Evolutionary conservation across 2,797 vertebrate genomes (phyloP), one percentile per base, ranked within the genome.

Genomic region (Anas acuta): DNA sequence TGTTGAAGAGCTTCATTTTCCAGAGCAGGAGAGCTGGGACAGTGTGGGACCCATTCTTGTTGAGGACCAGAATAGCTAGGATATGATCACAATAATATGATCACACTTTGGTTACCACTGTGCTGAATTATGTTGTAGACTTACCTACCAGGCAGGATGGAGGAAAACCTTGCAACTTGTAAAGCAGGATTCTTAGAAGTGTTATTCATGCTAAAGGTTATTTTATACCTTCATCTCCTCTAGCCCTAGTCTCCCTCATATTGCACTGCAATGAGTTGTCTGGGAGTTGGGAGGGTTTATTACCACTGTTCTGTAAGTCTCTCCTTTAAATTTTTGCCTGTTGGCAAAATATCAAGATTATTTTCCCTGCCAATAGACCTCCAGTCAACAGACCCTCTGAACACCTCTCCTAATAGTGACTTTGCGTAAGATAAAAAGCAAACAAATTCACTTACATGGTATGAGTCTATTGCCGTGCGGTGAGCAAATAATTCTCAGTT

Each of bases 11-110:
- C 25, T 79, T 26, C 25, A 35, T 25, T 54, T 77, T 76, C 25
- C 9, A 1, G 3, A 58, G 33, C 43, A 64, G 43, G 19, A 26
- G 13, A 32, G 15, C 26, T 80, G 62, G 20, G 47, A 33, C 6
- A 4, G 32, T 47, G 32, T 0, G 0, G 58, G 15, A 87, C 6
- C 41, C 1, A 0, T 62, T 84, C 71, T 49, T 62, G 32, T n/a
- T 72, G 35, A 74, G 49, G 16, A 56, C 26, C 13, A 60, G 58
- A 84, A 33, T 77, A 49, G 35, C 39, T 64, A 33, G 17, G 43
- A 20, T 74, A 13, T 56, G 25, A 6, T 71, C 49, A 33, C 16
- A 33, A 16, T n/a, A 8, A 56, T 37, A 41, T 6, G 23, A 58
- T 66, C 25, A 54, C 3, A 4, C 7, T 56, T 60, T 75, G 28